These are phyloP conservation scores for Lagocephalus sceleratus DNA, from an alignment of 2,797 vertebrate genomes.

Conservation along the genomic window DNA sequence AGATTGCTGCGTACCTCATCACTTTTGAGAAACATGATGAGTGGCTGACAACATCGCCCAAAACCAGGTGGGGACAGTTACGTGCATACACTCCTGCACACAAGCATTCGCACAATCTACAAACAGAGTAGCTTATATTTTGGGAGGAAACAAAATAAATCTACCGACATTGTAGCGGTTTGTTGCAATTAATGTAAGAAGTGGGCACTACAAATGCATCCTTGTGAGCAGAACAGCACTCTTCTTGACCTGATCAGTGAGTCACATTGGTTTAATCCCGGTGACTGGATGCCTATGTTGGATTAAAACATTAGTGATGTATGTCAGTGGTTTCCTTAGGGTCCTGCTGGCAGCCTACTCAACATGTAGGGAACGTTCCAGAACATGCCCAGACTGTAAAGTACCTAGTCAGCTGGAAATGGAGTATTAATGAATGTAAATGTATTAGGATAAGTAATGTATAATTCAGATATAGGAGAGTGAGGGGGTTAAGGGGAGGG, in stretches of 20 bases:
- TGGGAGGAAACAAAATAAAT: too few species aligned
- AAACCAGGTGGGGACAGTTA: slow-evolving; percentile 88
- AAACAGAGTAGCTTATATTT: slow-evolving; percentile 12
- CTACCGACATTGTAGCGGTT: too few species aligned
- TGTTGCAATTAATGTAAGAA: too few species aligned
- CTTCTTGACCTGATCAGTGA: slow-evolving; percentile 31
- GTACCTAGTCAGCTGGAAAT: slow-evolving; percentile 69
- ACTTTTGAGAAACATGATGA: slow-evolving; percentile 99
- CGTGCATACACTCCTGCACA: slow-evolving; percentile 12
- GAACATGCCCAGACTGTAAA: slow-evolving; percentile 62
- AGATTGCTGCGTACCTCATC: slow-evolving; percentile 98
- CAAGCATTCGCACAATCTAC: too few species aligned
- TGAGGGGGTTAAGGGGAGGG: slow-evolving; percentile 14
- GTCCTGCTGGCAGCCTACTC: slow-evolving; percentile 41
- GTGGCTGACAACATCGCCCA: slow-evolving; percentile 98
- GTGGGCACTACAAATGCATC: too few species aligned
- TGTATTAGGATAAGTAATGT: slow-evolving; percentile 75
- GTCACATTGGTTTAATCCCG: slow-evolving; percentile 52
- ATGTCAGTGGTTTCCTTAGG: slow-evolving; percentile 43
- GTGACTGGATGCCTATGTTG: slow-evolving; percentile 51
- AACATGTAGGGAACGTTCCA: slow-evolving; percentile 46
- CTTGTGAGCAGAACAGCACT: slow-evolving; percentile 16
- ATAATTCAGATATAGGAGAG: slow-evolving; percentile 67
- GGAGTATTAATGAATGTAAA: slow-evolving; percentile 76
- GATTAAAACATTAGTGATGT: slow-evolving; percentile 64